Conservation (phyloP, 2,113 vertebrate species). For the Actenoides hombroni region DNA sequence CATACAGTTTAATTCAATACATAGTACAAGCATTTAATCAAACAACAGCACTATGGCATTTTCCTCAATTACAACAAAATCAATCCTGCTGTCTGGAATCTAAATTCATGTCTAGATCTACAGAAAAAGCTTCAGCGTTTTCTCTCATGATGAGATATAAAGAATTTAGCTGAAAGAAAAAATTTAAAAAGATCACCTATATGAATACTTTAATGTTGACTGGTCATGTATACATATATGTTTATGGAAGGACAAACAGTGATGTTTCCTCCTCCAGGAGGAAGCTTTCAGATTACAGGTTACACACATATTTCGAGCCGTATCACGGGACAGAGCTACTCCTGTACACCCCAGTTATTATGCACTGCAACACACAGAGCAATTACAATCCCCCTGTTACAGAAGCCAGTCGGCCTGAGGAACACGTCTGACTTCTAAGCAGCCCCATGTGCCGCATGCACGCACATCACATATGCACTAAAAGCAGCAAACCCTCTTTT, state of each 20-base stretch:
- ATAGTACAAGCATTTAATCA: not conserved
- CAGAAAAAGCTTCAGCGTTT: rapidly evolving
- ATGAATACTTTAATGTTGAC: not conserved
- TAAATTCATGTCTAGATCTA: not conserved
- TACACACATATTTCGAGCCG: not conserved
- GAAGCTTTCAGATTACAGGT: rapidly evolving
- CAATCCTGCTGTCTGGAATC: not conserved
- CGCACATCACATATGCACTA: rapidly evolving
- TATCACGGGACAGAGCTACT: rapidly evolving
- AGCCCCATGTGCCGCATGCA: rapidly evolving
- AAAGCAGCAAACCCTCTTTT: rapidly evolving
- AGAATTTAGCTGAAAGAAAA: not conserved
- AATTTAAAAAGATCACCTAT: rapidly evolving
- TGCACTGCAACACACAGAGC: rapidly evolving
- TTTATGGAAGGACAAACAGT: rapidly evolving
- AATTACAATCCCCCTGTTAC: rapidly evolving
- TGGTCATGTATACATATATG: rapidly evolving
- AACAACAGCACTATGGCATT: not conserved
- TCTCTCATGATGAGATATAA: rapidly evolving
- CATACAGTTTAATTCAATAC: not conserved
- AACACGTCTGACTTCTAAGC: rapidly evolving
- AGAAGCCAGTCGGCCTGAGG: rapidly evolving
- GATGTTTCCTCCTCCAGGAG: rapidly evolving
- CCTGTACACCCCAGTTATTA: rapidly evolving
- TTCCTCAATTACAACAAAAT: not conserved